Evolutionary conservation across 2,113 vertebrate genomes (phyloP), one percentile per base, ranked within the genome.

Genomic region (Epinephelus lanceolatus): DNA sequence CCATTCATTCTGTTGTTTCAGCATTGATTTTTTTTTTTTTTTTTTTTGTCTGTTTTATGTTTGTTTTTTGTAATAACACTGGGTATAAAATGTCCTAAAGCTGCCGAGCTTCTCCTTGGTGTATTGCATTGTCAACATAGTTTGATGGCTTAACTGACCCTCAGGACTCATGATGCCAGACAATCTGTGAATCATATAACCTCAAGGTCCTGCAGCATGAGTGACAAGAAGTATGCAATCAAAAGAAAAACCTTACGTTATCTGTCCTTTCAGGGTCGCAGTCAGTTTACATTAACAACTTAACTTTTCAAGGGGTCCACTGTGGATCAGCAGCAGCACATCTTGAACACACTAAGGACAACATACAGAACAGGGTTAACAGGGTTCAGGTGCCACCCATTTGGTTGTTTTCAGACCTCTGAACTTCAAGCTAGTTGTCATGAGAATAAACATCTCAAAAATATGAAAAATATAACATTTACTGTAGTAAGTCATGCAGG

Each of bases 331-430:
- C 51, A 83, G 73, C 61, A 37, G 45, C 74, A n/a, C n/a, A 59
- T 21, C 25, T 37, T 19, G 17, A 17, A 19, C 18, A 55, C 52
- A 66, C 21, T 25, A 57, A 77, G 40, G 57, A 78, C 74, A 65
- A 8, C 67, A 37, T 2, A 45, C 40, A 65, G 61, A 55, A 13
- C 37, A 40, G 52, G 75, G 86, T 91, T 87, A 85, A 90, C 86
- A 49, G 86, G 80, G 86, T 87, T 90, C 84, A 85, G 37, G 77
- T 80, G 81, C 55, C 72, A 65, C 72, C 81, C 74, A 68, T 76
- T 71, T 67, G 33, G 49, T 76, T 61, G n/a, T 71, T 74, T 67
- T 86, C 55, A 83, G 67, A 72, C 72, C 73, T 79, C 21, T 74
- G 77, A 79, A 86, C 77, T 30, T 55, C 4, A 51, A 51, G 68